Evolutionary conservation across 2,888 invertebrate species (phyloP), one percentile per base, ranked within the genome.

Genomic region (Allygus modestus): DNA sequence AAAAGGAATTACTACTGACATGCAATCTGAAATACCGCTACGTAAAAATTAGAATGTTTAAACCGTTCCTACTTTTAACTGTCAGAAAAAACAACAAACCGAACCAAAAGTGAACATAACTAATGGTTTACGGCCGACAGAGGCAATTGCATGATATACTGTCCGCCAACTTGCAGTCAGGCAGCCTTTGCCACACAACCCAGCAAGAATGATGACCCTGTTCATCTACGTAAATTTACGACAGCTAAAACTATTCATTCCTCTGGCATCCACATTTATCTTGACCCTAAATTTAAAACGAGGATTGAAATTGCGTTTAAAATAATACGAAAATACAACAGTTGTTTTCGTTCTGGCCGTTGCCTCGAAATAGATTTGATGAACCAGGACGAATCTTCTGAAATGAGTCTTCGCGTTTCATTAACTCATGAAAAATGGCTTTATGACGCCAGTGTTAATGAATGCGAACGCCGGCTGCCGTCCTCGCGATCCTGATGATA

Each of bases 391-490:
- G 54, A 23, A 54, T 54, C 54, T 20, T 9, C 15, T 58, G 9
- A 20, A 31, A 65, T 65, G 28, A 65, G 15, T 65, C 23, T 65
- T 23, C 23, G 58, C 9, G 65, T 65, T 65, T 65, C 65, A 65
- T 28, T 65, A 65, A 12, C 2, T 11, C 1, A 15, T 31, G 65
- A 65, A 65, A 46, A 58, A 58, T 58, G 23, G 58, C 58, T 58
- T 58, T 58, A 58, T 58, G 58, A 58, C 23, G 58, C 58, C n/a
- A 9, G 20, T 4, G 37, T 20, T 58, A 58, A 58, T 58, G 58
- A 51, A 51, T n/a, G 51, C 41, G 46, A 12, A 37, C 37, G 37
- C 37, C 37, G 37, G 9, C 37, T 37, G 37, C 37, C 37, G 37
- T n/a, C n/a, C n/a, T n/a, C n/a, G n/a, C n/a, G n/a, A n/a, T n/a